Evolutionary conservation across 2,113 vertebrate species (phyloP).

Genomic region (Arenaria interpres): DNA sequence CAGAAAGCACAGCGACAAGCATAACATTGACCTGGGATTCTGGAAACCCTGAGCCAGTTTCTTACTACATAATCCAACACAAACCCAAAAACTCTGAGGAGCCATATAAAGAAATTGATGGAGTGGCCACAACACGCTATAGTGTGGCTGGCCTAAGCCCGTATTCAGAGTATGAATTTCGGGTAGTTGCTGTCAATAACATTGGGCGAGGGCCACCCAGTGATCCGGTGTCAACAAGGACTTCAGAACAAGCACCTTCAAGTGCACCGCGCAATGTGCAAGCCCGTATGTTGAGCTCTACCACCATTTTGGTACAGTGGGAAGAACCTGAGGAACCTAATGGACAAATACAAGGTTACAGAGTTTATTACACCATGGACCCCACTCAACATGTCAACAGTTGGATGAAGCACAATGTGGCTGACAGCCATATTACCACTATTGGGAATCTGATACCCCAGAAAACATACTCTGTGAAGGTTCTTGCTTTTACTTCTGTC

Average conservation of each 20-base stretch:
- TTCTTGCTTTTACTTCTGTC: conserved; percentile 96
- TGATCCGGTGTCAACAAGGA: conserved; percentile 92
- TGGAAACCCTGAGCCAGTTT: conserved; percentile 95
- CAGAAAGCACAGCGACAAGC: conserved; percentile 96
- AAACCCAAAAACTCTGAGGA: conserved; percentile 93
- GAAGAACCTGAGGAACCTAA: conserved; percentile 97
- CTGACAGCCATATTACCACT: conserved; percentile 92
- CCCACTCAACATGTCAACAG: conserved; percentile 89
- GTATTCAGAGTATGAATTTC: conserved; percentile 97
- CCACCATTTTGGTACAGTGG: conserved; percentile 97
- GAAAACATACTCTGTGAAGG: conserved; percentile 96
- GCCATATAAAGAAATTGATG: conserved; percentile 95
- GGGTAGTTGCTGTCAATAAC: conserved; percentile 96
- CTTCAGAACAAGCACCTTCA: conserved; percentile 96
- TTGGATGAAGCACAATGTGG: conserved; percentile 97
- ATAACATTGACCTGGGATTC: conserved; percentile 98
- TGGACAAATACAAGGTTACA: conserved; percentile 96
- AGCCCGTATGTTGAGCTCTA: conserved; percentile 95
- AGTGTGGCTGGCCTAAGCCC: conserved; percentile 97
- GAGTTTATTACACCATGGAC: conserved; percentile 97
- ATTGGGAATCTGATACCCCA: conserved; percentile 94
- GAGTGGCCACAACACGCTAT: conserved; percentile 96
- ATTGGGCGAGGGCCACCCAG: conserved; percentile 94
- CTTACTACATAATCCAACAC: conserved; percentile 98
- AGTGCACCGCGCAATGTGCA: conserved; percentile 93